Base-by-base conservation (phyloP, 2,888 invertebrate species). In the Punctoribates punctum region DNA sequence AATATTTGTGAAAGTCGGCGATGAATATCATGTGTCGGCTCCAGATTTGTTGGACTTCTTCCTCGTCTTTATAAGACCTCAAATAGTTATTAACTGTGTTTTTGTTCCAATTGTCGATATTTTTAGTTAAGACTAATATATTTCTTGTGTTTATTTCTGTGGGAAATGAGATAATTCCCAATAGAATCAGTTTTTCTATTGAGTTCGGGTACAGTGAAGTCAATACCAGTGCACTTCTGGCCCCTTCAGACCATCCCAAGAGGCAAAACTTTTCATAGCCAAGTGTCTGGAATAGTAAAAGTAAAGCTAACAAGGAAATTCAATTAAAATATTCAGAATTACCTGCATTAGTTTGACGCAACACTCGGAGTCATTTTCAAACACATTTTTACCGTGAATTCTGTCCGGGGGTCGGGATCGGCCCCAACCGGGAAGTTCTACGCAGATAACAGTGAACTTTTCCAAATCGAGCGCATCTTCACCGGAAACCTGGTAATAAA, bases 211-310 rank as follows among this genome's bases (percentile, higher is more conserved):
- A 82, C 13, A 80, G 75, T 9, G 5, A 80, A 82, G 84, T 83
- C n/a, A 84, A 75, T 13, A 84, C 81, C 79, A 84, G 73, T 15
- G 80, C 84, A 2, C 82, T 82, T 29, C 81, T 83, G 0, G 83
- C 84, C 5, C 84, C 84, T 79, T 84, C 84, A 81, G 83, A 83
- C 84, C 84, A 84, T 1, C 84, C 84, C 20, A 83, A 79, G 1
- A 84, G 74, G 0, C 83, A 83, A 73, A 81, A 79, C 23, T n/a
- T n/a, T 3, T 73, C 9, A 46, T 72, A 75, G 27, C 65, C 76
- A 46, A 75, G 23, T 46, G 57, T 25, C 73, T 73, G 54, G 6
- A 67, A 67, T n/a, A n/a, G n/a, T n/a, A n/a, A n/a, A n/a, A n/a
- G n/a, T n/a, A n/a, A n/a, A n/a, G n/a, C n/a, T n/a, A n/a, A n/a